A percentile compares a stretch with the other conserved stretches of the same genome.
Conservation (phyloP, 1,140 invertebrate genomes). For the Glossosoma conforme region DNA sequence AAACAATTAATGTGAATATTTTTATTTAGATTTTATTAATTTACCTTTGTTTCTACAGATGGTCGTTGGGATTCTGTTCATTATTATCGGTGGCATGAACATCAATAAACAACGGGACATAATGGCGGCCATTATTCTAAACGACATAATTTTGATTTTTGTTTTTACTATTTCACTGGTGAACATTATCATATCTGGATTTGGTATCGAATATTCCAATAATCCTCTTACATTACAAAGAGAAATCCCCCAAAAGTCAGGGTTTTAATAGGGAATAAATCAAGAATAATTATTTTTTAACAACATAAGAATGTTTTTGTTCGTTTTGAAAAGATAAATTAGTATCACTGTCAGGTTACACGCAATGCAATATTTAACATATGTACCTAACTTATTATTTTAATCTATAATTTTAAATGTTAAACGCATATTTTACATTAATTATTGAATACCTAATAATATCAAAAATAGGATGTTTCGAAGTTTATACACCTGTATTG, state of each 20-base stretch:
- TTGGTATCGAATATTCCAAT: conserved; percentile 72
- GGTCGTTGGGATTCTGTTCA: conserved; percentile 70
- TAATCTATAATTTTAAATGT: no score
- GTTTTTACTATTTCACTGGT: conserved; percentile 73
- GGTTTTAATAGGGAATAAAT: conserved; percentile 6
- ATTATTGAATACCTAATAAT: no score
- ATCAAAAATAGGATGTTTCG: no score
- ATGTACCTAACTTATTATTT: no score
- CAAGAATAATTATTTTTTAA: no score
- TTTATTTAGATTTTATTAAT: not conserved
- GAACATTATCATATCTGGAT: conserved; percentile 76
- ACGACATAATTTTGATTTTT: conserved; percentile 72
- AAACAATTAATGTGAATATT: no score
- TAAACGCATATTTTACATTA: no score
- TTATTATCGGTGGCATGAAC: conserved; percentile 73
- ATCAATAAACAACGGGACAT: conserved; percentile 69
- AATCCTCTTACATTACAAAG: conserved; percentile 51
- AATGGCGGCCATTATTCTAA: conserved; percentile 64
- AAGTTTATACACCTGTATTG: no score
- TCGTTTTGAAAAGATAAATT: no score
- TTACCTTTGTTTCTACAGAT: conserved; percentile 53
- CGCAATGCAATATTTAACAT: no score
- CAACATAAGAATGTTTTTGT: no score
- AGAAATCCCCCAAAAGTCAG: conserved; percentile 5
- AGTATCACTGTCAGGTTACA: no score